phyloP scores from a whole-genome alignment of 2,888 invertebrate species.

The Ectropis crepuscularia region DNA sequence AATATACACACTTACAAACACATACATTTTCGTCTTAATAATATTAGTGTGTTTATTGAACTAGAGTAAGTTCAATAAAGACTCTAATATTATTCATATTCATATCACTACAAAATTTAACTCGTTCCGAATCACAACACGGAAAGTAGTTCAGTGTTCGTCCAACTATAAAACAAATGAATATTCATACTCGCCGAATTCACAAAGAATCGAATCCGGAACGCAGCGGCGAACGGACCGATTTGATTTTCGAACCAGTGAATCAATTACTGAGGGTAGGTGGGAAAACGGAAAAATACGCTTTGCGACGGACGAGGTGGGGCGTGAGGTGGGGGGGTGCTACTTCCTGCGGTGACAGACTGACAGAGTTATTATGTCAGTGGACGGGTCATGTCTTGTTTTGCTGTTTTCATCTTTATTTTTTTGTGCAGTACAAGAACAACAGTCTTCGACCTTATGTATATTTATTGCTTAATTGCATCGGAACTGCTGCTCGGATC shows the following conservation, averaged over 20 bases:
- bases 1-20: no score
- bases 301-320: not conserved
- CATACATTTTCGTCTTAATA: no score
- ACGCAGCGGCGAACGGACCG: not conserved
- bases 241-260: slow-evolving; percentile 11
- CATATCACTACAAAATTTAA: no score
- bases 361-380: slow-evolving; percentile 14
- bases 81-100: no score
- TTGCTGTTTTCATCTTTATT: not conserved
- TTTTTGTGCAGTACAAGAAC: not conserved
- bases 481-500: no score
- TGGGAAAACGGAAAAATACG: slow-evolving; percentile 12
- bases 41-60: no score
- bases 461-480: no score
- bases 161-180: not conserved
- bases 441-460: no score
- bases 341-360: not conserved
- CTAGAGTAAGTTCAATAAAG: no score
- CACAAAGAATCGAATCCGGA: not conserved
- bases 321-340: slow-evolving; percentile 1
- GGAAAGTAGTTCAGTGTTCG: no score
- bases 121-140: no score
- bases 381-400: not conserved
- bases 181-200: not conserved
- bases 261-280: slow-evolving; percentile 20